A percentile compares a stretch with the other conserved stretches of the same genome.
Conservation (phyloP, 2,113 vertebrate genomes). For the Uropsilus gracilis region DNA sequence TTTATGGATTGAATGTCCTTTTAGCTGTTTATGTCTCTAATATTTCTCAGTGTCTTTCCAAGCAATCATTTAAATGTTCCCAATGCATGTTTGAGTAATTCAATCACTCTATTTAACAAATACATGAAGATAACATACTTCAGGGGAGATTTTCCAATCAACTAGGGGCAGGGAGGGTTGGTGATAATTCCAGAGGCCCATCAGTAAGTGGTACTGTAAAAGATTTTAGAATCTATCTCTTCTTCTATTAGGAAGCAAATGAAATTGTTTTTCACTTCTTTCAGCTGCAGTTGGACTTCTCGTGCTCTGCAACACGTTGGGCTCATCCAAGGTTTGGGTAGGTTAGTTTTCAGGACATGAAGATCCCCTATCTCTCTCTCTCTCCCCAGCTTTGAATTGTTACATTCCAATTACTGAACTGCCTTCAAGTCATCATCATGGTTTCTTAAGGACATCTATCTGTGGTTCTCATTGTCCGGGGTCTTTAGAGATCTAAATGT, state of each 20-base stretch:
- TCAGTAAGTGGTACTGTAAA: background rate
- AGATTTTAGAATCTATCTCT: background rate
- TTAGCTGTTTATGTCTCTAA: background rate
- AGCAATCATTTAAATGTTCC: background rate
- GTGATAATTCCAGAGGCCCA: background rate
- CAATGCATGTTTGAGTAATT: background rate
- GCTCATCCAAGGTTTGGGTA: background rate
- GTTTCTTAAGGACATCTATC: background rate
- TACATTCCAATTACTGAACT: background rate
- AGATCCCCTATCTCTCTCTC: background rate
- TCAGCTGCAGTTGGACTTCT: background rate
- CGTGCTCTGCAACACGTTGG: background rate
- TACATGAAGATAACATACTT: background rate
- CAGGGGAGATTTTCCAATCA: background rate
- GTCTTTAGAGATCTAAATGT: background rate
- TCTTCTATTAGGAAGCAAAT: fast-evolving
- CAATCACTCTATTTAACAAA: background rate
- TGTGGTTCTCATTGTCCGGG: background rate
- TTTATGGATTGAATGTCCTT: background rate
- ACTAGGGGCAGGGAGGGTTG: no score
- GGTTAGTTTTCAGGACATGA: background rate
- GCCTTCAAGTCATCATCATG: background rate
- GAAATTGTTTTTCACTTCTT: fast-evolving
- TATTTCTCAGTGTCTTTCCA: background rate
- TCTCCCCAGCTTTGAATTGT: background rate